A percentile compares a stretch with the other conserved stretches of the same genome.
Evolutionary conservation across 2,113 vertebrate genomes (phyloP).

Genomic region (Chionomys nivalis): DNA sequence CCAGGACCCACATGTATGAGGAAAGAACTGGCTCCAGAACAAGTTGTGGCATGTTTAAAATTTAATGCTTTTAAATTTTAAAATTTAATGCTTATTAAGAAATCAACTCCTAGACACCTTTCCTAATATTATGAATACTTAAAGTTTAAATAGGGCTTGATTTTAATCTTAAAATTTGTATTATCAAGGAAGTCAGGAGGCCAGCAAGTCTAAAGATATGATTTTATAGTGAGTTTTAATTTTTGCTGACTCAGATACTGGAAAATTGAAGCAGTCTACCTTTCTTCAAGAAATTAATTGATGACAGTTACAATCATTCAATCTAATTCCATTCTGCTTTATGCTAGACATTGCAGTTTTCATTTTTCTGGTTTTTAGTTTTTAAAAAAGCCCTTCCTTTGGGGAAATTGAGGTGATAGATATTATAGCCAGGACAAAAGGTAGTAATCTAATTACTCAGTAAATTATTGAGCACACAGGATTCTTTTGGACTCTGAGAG

Average conservation of each 20-base stretch:
- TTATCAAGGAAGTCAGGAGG: not conserved
- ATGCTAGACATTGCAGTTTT: not conserved
- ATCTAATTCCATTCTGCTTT: not conserved
- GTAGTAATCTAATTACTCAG: slow-evolving; percentile 40
- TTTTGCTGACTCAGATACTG: not conserved
- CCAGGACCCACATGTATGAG: not conserved
- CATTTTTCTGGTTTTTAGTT: not conserved
- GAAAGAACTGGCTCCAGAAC: not conserved
- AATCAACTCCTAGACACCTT: not conserved
- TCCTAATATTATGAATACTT: not conserved
- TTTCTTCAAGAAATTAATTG: not conserved
- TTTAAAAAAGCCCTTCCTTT: not conserved
- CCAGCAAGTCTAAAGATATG: not conserved
- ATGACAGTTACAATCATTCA: not conserved
- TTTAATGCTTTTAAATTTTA: not conserved
- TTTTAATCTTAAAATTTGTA: slow-evolving; percentile 8
- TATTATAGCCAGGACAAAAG: not conserved
- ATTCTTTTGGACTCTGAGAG: not conserved
- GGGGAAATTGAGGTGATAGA: not conserved
- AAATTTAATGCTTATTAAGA: not conserved
- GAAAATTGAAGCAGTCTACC: not conserved
- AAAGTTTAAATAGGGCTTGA: not conserved
- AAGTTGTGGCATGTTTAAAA: not conserved
- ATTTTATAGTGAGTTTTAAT: not conserved
- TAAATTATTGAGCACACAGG: not conserved